phyloP scores from a whole-genome alignment of 2,888 invertebrate genomes.

The Amorpha juglandis region DNA sequence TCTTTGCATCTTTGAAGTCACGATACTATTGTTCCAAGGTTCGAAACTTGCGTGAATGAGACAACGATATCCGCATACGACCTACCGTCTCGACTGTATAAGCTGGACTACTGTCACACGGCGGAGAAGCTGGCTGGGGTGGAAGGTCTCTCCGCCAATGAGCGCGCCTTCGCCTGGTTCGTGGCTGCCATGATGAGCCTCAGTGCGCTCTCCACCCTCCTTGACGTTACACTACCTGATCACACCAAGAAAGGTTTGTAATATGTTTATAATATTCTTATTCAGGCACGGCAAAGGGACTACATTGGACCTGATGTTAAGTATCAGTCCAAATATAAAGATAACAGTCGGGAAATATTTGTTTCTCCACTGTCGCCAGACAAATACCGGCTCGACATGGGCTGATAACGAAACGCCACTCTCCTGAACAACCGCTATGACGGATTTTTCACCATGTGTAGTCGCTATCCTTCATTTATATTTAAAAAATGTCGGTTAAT shows the following conservation, averaged over 20 bases:
- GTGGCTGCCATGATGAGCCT: conserved; percentile 62
- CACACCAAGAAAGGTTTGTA: conserved; percentile 64
- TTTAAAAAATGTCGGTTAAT: too few relatives aligned
- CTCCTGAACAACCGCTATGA: too few relatives aligned
- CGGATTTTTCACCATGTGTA: too few relatives aligned
- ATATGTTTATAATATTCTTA: not conserved
- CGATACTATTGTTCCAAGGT: conserved; percentile 49
- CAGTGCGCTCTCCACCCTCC: conserved; percentile 59
- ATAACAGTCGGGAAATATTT: too few relatives aligned
- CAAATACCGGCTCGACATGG: too few relatives aligned
- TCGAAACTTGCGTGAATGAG: conserved; percentile 68
- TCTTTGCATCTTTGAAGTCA: not conserved
- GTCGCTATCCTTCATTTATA: too few relatives aligned
- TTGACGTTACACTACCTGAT: conserved; percentile 63
- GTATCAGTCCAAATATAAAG: too few relatives aligned
- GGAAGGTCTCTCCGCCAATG: conserved; percentile 38
- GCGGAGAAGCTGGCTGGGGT: conserved; percentile 33
- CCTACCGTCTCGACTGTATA: conserved; percentile 62
- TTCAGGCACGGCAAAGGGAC: not conserved
- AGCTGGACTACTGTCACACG: conserved; percentile 66
- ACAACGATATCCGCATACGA: conserved; percentile 58
- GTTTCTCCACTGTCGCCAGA: too few relatives aligned
- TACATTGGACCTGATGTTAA: too few relatives aligned
- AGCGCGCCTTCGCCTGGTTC: conserved; percentile 58
- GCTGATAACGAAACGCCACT: too few relatives aligned